These are phyloP conservation scores for Pempheris klunzingeri DNA, from an alignment of 2,797 vertebrate genomes.

Conservation along the genomic window DNA sequence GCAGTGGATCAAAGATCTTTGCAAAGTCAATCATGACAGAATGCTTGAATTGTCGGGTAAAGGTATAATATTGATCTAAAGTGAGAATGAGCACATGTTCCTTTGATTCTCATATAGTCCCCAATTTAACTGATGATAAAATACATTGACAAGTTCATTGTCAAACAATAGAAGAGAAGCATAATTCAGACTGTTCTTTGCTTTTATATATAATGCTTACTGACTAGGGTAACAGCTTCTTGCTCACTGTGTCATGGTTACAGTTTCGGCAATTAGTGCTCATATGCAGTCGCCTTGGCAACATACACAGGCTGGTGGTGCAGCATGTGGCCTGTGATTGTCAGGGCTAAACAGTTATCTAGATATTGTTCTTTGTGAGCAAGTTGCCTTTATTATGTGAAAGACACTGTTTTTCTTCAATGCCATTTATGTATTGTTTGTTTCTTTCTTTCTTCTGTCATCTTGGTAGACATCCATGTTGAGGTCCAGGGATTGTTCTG, in stretches of 20 bases:
- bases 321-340: slow-evolving; percentile 52
- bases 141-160: not conserved
- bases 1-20: not conserved
- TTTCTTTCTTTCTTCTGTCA: slow-evolving; percentile 34
- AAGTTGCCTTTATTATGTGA: slow-evolving; percentile 12
- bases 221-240: slow-evolving; percentile 9
- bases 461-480: slow-evolving; percentile 4
- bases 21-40: not conserved
- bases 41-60: not conserved
- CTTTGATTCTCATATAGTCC: not conserved
- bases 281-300: slow-evolving; percentile 57
- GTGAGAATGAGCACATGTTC: not conserved
- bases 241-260: slow-evolving; percentile 30
- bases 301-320: slow-evolving; percentile 41
- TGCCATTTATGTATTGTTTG: slow-evolving; percentile 15
- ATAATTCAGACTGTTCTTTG: not conserved
- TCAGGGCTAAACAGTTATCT: slow-evolving; percentile 39
- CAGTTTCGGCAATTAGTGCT: slow-evolving; percentile 56
- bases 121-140: slow-evolving; percentile 3
- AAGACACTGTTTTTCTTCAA: slow-evolving; percentile 18
- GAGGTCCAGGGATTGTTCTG: slow-evolving; percentile 30
- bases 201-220: slow-evolving; percentile 1
- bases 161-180: not conserved
- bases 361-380: slow-evolving; percentile 35
- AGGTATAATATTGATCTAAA: not conserved